Evolutionary conservation across 2,113 vertebrate genomes (phyloP), one percentile per base, ranked within the genome.

Genomic region (Barbus barbus): DNA sequence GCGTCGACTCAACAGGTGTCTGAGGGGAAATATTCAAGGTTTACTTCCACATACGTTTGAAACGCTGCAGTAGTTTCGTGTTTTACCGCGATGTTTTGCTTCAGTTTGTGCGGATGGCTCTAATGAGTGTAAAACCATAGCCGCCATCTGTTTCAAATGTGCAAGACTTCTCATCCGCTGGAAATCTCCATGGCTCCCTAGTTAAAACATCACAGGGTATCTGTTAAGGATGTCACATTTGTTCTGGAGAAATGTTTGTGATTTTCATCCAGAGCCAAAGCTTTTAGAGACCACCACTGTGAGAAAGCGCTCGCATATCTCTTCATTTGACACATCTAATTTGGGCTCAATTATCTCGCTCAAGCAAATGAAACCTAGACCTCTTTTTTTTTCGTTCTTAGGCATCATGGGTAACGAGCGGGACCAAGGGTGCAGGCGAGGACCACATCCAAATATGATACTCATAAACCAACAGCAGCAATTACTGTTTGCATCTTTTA

Each of bases 161-260:
- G 46, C 73, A 60, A 60, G 48, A 11, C 18, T 77, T 56, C 31
- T 78, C 76, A 61, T 58, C 76, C 33, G 33, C 58, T 79, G 12
- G 36, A 79, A 63, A 20, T 63, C 38, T 79, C 56, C 53, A 77
- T 56, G 74, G 74, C 74, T 77, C 28, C 53, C 53, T 79, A 44
- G 58, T 63, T 79, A 63, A 79, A 63, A 63, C 77, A 63, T 79
- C 58, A 44, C 58, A 63, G 77, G 60, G n/a, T 41, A 44, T 26
- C 77, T 79, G 58, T 61, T 79, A 63, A 28, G 77, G 36, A 63
- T 79, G 77, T 79, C 77, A 44, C 77, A 79, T 79, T 79, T 63
- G 77, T 78, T 78, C 53, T 14, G 76, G 76, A 24, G 76, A 60
- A 61, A 78, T 61, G 53, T 63, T 79, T 63, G 36, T 79, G 77